phyloP scores from a whole-genome alignment of 2,113 vertebrate species.

The Glaucomys volans region DNA sequence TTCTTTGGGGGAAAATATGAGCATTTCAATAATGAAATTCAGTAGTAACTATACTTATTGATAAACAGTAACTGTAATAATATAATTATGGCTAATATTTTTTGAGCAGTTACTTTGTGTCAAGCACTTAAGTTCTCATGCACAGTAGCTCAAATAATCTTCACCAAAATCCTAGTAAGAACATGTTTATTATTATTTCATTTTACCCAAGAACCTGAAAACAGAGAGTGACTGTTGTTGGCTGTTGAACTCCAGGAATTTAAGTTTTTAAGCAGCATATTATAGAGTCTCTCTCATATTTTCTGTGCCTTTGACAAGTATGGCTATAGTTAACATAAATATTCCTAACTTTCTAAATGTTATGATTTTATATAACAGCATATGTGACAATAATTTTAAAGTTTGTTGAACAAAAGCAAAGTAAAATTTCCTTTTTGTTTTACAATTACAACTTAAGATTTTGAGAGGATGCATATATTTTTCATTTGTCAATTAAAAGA shows the following conservation, averaged over 20 bases:
- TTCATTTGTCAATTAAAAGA: conserved; percentile 22
- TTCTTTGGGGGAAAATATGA: neutral
- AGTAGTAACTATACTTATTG: neutral
- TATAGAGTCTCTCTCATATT: neutral
- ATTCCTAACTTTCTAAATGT: neutral
- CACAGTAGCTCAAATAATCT: neutral
- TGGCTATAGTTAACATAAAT: neutral
- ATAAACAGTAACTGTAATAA: neutral
- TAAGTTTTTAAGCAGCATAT: neutral
- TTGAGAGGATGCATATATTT: neutral
- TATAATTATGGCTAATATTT: neutral
- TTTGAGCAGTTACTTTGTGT: neutral
- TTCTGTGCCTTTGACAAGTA: neutral
- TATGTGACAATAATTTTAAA: neutral
- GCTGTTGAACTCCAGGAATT: neutral
- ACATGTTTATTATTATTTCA: neutral
- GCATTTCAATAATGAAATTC: neutral
- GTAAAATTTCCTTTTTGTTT: neutral
- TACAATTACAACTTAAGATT: neutral
- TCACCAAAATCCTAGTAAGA: neutral
- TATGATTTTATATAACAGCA: neutral
- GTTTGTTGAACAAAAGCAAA: neutral
- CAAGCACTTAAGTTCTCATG: conserved; percentile 21
- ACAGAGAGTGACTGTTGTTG: neutral
- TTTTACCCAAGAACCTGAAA: neutral